Conservation (phyloP, 2,113 vertebrate species). For the Cebus imitator region DNA sequence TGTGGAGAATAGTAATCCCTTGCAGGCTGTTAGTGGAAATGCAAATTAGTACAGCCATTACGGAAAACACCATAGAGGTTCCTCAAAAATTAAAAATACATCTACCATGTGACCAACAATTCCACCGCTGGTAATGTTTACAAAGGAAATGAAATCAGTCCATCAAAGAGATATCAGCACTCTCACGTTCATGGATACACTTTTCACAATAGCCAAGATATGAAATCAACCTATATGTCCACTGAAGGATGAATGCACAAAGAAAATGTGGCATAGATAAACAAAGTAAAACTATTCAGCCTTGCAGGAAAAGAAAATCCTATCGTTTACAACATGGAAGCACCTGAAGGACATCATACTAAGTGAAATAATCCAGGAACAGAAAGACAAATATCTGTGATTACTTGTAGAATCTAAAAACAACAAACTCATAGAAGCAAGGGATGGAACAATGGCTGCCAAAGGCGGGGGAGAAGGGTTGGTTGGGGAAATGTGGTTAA, state of each 20-base stretch:
- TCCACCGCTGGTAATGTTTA: no score
- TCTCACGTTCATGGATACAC: not conserved
- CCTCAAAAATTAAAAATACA: not conserved
- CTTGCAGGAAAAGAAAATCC: not conserved
- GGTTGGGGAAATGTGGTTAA: not conserved
- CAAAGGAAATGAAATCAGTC: not conserved
- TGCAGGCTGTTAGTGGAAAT: not conserved
- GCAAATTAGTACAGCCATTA: not conserved
- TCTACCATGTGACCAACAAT: not conserved
- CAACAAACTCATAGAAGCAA: not conserved
- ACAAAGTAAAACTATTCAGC: not conserved
- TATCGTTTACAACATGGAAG: not conserved
- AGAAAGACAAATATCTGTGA: not conserved
- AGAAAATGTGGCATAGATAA: not conserved
- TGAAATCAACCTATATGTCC: not conserved
- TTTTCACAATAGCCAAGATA: not conserved
- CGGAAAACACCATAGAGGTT: not conserved
- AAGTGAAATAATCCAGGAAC: not conserved
- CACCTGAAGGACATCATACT: not conserved
- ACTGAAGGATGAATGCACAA: not conserved
- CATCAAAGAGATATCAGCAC: not conserved
- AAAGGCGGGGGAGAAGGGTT: not conserved
- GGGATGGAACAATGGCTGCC: not conserved
- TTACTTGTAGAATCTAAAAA: not conserved
- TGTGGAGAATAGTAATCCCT: not conserved